Evolutionary conservation across 2,797 vertebrate genomes (phyloP).

Genomic region (Malacoctenus gilli): DNA sequence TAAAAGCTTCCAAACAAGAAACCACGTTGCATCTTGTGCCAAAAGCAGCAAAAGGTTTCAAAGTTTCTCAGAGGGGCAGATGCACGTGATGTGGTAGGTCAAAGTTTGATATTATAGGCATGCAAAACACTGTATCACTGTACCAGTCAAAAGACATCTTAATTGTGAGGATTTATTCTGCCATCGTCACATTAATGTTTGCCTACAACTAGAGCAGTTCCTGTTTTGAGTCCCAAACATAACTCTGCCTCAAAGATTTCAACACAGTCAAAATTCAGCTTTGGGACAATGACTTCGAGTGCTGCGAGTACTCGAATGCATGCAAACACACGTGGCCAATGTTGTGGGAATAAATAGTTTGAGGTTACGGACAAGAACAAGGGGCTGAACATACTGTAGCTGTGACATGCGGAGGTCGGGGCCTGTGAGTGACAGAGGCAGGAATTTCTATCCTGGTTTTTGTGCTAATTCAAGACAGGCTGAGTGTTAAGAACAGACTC

Average conservation of each 20-base stretch:
- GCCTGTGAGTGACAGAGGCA: constrained; percentile 32
- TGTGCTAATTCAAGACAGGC: constrained; percentile 14
- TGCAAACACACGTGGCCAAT: background rate
- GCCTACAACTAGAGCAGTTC: too few species aligned
- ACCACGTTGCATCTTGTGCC: too few species aligned
- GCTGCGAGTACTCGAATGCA: background rate
- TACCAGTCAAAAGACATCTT: too few species aligned
- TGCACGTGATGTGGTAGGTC: too few species aligned
- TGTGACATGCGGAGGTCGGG: constrained; percentile 10
- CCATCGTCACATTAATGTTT: too few species aligned
- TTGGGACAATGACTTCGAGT: background rate
- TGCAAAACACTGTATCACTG: too few species aligned
- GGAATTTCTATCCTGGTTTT: constrained; percentile 6
- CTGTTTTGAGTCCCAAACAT: too few species aligned
- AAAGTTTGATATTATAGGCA: too few species aligned
- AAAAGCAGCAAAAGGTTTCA: too few species aligned
- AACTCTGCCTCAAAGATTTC: background rate
- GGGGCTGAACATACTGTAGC: constrained; percentile 3
- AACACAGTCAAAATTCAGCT: background rate
- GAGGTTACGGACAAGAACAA: background rate
- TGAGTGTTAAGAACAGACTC: constrained; percentile 8
- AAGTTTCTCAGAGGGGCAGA: too few species aligned
- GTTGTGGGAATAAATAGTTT: background rate
- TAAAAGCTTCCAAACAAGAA: too few species aligned
- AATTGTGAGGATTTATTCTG: too few species aligned